These are phyloP conservation scores for Ceraclea dissimilis DNA, from an alignment of 2,888 invertebrate species.

Conservation along the genomic window DNA sequence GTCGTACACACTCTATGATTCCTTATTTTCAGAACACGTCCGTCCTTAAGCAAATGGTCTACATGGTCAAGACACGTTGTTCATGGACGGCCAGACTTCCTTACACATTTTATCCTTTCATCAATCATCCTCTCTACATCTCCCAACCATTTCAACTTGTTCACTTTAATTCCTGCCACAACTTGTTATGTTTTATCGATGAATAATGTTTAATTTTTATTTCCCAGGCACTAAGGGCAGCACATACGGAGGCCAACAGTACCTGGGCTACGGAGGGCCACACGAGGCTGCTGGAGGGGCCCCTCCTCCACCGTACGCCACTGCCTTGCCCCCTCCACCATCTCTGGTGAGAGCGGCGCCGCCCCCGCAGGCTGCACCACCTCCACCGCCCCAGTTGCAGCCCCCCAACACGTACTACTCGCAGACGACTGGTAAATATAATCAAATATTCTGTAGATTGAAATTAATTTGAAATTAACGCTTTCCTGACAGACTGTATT, in stretches of 20 bases:
- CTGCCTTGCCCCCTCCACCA: slow-evolving; percentile 38
- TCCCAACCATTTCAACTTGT: too few relatives aligned
- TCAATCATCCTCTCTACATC: too few relatives aligned
- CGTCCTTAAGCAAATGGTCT: too few relatives aligned
- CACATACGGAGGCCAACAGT: slow-evolving; percentile 44
- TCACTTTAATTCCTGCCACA: too few relatives aligned
- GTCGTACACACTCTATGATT: too few relatives aligned
- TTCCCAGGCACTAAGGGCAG: slow-evolving; percentile 41
- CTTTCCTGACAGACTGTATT: too few relatives aligned
- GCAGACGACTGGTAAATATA: slow-evolving; percentile 33
- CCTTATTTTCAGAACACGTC: too few relatives aligned
- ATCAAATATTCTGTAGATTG: background rate
- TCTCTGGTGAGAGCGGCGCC: slow-evolving; percentile 38
- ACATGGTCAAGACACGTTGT: too few relatives aligned
- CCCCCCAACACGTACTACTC: slow-evolving; percentile 46
- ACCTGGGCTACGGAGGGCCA: slow-evolving; percentile 40
- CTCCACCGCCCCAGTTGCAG: slow-evolving; percentile 39
- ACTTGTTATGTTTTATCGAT: too few relatives aligned
- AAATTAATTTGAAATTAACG: slow-evolving; percentile 5
- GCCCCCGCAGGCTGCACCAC: slow-evolving; percentile 33
- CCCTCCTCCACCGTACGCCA: slow-evolving; percentile 39
- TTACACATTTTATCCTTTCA: too few relatives aligned
- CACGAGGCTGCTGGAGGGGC: slow-evolving; percentile 36
- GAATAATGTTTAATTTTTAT: too few relatives aligned
- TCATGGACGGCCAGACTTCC: too few relatives aligned